phyloP scores from a whole-genome alignment of 1,140 invertebrate genomes.

The Micrasema minimum region DNA sequence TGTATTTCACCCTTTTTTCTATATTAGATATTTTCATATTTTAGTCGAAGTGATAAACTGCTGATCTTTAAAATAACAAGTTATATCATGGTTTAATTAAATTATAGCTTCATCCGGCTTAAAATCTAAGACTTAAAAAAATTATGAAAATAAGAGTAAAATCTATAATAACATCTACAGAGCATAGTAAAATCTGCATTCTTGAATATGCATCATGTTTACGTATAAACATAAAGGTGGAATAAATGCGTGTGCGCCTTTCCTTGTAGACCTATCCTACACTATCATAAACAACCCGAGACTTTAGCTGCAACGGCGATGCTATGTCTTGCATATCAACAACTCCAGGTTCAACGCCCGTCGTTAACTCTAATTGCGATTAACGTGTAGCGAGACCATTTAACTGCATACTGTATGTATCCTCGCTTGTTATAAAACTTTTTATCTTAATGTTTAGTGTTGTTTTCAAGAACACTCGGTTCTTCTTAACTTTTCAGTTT shows the following conservation, averaged over 20 bases:
- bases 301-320: constrained; percentile 12
- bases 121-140: no score
- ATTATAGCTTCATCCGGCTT: no score
- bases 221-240: no score
- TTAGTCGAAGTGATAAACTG: no score
- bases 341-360: constrained; percentile 17
- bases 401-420: constrained; percentile 24
- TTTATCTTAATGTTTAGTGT: constrained; percentile 17
- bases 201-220: no score
- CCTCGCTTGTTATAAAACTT: constrained; percentile 28
- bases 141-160: no score
- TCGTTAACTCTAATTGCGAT: constrained; percentile 38
- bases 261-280: constrained; percentile 12
- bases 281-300: constrained; percentile 19
- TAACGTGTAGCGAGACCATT: constrained; percentile 22
- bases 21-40: no score
- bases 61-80: no score
- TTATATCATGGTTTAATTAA: no score
- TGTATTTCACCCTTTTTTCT: no score
- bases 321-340: constrained; percentile 33
- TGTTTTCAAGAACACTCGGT: constrained; percentile 15
- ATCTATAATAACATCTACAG: no score
- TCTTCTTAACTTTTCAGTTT: constrained; percentile 1
- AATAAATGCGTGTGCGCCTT: constrained; percentile 3
- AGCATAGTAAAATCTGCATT: no score